phyloP scores from a whole-genome alignment of 1,140 invertebrate genomes.

The Sminthurides bifidus region DNA sequence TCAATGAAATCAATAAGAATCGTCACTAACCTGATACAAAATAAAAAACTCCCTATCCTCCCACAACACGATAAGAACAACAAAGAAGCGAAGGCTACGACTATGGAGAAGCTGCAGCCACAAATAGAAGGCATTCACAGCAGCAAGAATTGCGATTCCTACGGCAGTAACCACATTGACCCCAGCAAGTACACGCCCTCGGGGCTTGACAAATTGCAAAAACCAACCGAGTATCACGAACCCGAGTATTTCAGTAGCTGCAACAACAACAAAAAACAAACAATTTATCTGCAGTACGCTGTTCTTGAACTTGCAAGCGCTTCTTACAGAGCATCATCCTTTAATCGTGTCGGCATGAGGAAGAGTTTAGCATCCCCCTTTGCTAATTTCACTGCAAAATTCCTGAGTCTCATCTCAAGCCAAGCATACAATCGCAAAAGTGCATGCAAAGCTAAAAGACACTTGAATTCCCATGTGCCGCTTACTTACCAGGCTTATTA shows the following conservation, averaged over 20 bases:
- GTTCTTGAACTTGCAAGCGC: neutral
- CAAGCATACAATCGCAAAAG: neutral
- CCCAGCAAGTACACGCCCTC: neutral
- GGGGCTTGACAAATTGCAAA: neutral
- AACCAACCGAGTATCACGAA: neutral
- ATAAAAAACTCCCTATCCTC: neutral
- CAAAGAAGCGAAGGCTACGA: neutral
- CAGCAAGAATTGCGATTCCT: neutral
- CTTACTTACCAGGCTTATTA: no score
- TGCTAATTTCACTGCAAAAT: neutral
- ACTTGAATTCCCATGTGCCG: no score
- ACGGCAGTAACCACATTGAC: neutral
- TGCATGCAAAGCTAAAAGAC: no score
- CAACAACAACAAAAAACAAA: neutral
- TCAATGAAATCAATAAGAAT: no score
- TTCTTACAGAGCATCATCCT: no score
- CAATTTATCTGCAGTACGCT: neutral
- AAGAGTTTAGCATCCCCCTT: no score
- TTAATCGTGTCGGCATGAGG: no score
- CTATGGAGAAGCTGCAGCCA: neutral
- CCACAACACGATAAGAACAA: neutral
- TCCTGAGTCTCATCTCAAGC: neutral
- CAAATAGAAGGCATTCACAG: neutral
- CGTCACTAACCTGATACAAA: neutral
- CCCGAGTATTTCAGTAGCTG: neutral